Evolutionary conservation across 2,888 invertebrate genomes (phyloP).

Genomic region (Phalangium opilio): DNA sequence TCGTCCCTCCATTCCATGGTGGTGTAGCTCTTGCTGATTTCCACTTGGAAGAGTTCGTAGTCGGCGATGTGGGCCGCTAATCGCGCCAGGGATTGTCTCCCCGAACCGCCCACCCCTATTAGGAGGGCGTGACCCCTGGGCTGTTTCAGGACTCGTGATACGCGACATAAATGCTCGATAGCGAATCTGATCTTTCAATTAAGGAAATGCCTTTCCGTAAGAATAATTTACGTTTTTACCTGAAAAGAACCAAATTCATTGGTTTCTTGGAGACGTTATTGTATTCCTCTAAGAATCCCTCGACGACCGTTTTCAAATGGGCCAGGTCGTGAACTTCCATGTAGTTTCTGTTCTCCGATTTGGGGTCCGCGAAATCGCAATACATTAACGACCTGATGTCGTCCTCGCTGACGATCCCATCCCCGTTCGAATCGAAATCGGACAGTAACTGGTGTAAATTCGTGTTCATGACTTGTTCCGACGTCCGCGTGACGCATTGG

Average conservation of each 20-base stretch:
- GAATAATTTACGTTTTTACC: constrained; percentile 34
- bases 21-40: constrained; percentile 74
- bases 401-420: constrained; percentile 44
- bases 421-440: constrained; percentile 42
- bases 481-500: constrained; percentile 46
- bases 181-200: constrained; percentile 33
- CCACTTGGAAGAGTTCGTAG: constrained; percentile 71
- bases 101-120: constrained; percentile 85
- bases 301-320: constrained; percentile 61
- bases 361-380: constrained; percentile 89
- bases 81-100: constrained; percentile 75
- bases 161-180: constrained; percentile 35
- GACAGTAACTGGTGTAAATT: constrained; percentile 53
- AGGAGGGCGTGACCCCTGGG: constrained; percentile 77
- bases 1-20: constrained; percentile 80
- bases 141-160: constrained; percentile 66
- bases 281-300: constrained; percentile 73
- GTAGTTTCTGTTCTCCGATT: constrained; percentile 73
- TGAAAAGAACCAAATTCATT: constrained; percentile 83
- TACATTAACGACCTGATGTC: constrained; percentile 74
- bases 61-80: constrained; percentile 86
- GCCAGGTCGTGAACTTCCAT: constrained; percentile 73
- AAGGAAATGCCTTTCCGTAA: background rate
- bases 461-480: constrained; percentile 39
- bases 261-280: constrained; percentile 93